Evolutionary conservation across 1,140 invertebrate species (phyloP).

Genomic region (Hyles euphorbiae): DNA sequence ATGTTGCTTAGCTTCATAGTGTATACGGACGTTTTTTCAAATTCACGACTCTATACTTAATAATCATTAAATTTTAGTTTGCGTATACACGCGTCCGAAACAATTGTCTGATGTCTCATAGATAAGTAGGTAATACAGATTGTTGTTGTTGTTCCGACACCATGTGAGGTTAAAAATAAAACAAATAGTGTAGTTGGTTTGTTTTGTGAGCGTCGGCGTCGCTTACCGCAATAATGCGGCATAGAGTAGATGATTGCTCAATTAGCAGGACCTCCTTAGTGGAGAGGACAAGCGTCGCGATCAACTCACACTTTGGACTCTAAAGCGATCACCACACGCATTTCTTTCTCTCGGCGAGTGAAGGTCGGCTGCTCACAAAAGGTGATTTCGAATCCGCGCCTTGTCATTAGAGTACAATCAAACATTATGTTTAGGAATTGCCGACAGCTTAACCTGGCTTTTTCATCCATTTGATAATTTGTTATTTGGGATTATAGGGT

Average conservation of each 20-base stretch:
- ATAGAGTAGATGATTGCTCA: conserved; percentile 74
- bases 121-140: no score
- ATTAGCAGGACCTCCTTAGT: conserved; percentile 74
- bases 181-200: conserved; percentile 70
- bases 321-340: conserved; percentile 29
- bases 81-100: no score
- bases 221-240: conserved; percentile 57
- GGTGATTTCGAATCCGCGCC: conserved; percentile 59
- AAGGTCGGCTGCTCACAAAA: conserved; percentile 66
- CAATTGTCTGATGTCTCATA: no score
- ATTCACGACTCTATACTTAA: no score
- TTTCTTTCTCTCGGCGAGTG: conserved; percentile 32
- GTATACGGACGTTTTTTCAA: no score
- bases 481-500: conserved; percentile 67
- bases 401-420: conserved; percentile 73
- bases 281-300: conserved; percentile 38
- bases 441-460: conserved; percentile 69
- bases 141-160: conserved; percentile 9
- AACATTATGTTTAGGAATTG: conserved; percentile 72
- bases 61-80: no score
- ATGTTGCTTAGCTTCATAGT: no score
- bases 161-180: conserved; percentile 44
- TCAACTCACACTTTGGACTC: conserved; percentile 29
- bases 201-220: conserved; percentile 58
- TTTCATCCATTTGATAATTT: conserved; percentile 72